phyloP scores from a whole-genome alignment of 2,888 invertebrate species.

The Rhagium mordax region DNA sequence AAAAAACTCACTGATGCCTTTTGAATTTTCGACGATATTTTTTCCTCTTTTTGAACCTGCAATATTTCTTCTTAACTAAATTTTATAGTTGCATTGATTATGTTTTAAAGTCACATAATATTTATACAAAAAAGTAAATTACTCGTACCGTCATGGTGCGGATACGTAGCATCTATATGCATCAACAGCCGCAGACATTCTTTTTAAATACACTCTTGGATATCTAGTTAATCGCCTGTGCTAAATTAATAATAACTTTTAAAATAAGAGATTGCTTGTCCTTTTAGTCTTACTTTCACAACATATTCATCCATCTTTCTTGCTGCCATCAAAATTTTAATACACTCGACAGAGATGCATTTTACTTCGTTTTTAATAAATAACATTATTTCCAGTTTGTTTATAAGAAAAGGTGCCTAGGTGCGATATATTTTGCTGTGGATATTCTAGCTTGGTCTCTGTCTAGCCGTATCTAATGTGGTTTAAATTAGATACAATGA shows the following conservation, averaged over 20 bases:
- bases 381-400: not conserved
- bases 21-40: no score
- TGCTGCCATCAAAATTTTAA: not conserved
- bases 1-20: no score
- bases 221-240: not conserved
- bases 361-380: constrained; percentile 6
- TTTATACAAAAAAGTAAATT: no score
- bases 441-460: constrained; percentile 2
- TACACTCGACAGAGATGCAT: constrained; percentile 14
- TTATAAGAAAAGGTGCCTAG: not conserved
- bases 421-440: constrained; percentile 8
- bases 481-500: constrained; percentile 26
- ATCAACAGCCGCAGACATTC: not conserved
- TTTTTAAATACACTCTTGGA: not conserved
- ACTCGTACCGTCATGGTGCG: no score
- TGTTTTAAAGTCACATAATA: no score
- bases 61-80: no score
- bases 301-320: constrained; percentile 15
- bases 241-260: not conserved
- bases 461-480: not conserved
- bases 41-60: no score
- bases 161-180: no score
- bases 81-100: no score
- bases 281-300: constrained; percentile 23
- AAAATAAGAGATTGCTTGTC: constrained; percentile 24